Base-by-base conservation (phyloP, 2,888 invertebrate genomes). In the Muschampia plurimacula region DNA sequence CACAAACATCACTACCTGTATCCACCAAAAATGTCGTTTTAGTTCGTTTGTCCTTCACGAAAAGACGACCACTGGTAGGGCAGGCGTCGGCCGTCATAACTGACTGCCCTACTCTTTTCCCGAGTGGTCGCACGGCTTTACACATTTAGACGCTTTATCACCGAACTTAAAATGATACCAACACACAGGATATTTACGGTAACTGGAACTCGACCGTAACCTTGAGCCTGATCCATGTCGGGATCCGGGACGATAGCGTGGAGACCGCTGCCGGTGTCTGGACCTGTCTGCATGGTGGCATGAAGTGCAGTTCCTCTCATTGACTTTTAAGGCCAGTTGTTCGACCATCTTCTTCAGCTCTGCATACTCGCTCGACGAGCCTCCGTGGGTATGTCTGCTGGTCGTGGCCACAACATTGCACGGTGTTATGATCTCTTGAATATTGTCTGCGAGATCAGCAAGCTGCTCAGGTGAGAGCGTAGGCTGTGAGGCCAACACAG, bases 11-110 rank as follows among this genome's bases (percentile, higher is more conserved):
- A 52, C 52, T 52, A 15, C 52, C 52, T 8, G 52, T 52, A 15
- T 52, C 52, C n/a, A 52, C 52, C 7, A 52, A 15, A 52, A 52
- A 52, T 7, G 15, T 52, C 1, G 15, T 15, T 6, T 52, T 15
- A 15, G 52, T 52, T 5, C 52, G 52, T 52, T 7, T n/a, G 15
- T 52, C 52, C 8, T 15, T n/a, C 8, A 52, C 52, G 2, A 52
- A 52, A 0, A 52, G 15, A 15, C 59, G 32, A 59, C 59, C 59
- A 28, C 59, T 59, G n/a, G 28, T 9, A 59, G 59, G 59, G 59
- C 59, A 59, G 59, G 59, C 59, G 22, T 41, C 63, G 63, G 63
- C 12, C 63, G 63, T 39, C 63, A 64, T 64, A 22, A 64, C 44
- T 7, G 63, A 22, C 63, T 64, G 63, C 39, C 63, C 44, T 39